phyloP scores from a whole-genome alignment of 2,888 invertebrate genomes.

The Itoplectis maculator region DNA sequence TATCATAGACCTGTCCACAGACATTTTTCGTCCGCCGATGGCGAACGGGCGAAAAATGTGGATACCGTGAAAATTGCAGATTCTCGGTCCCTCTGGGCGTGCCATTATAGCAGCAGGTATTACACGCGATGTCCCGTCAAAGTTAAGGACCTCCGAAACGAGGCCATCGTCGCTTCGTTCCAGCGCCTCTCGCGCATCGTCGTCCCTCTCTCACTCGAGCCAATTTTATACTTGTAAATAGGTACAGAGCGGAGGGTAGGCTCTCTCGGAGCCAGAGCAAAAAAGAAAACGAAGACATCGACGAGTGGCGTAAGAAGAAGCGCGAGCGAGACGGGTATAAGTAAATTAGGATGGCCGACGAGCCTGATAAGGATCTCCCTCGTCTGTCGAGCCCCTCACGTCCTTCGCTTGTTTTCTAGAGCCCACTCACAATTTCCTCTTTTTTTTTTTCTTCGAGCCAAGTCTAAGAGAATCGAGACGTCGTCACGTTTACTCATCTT shows the following conservation, averaged over 20 bases:
- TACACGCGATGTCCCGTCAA: slow-evolving; percentile 67
- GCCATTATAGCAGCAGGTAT: slow-evolving; percentile 70
- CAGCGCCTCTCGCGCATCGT: slow-evolving; percentile 35
- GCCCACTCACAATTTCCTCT: slow-evolving; percentile 43
- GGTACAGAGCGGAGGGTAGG: slow-evolving; percentile 87
- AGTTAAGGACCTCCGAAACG: slow-evolving; percentile 66
- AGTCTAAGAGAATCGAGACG: slow-evolving; percentile 80
- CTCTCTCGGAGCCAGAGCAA: slow-evolving; percentile 84
- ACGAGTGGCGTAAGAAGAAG: slow-evolving; percentile 23
- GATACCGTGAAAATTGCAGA: slow-evolving; percentile 47
- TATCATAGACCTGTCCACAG: background rate
- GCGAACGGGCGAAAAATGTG: background rate
- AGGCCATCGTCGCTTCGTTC: slow-evolving; percentile 66
- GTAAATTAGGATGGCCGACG: slow-evolving; percentile 91
- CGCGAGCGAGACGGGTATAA: slow-evolving; percentile 87
- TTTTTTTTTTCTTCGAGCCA: slow-evolving; percentile 71
- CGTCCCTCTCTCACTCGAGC: slow-evolving; percentile 59
- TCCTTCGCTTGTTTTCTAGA: slow-evolving; percentile 64
- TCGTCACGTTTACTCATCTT: slow-evolving; percentile 78
- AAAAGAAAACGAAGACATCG: slow-evolving; percentile 83
- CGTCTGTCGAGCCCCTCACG: slow-evolving; percentile 54
- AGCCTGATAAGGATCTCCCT: slow-evolving; percentile 90
- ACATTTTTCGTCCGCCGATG: background rate
- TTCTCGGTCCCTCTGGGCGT: slow-evolving; percentile 31
- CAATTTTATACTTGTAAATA: slow-evolving; percentile 87